Base-by-base conservation (phyloP, 1,140 invertebrate species). In the Cydia fagiglandana region DNA sequence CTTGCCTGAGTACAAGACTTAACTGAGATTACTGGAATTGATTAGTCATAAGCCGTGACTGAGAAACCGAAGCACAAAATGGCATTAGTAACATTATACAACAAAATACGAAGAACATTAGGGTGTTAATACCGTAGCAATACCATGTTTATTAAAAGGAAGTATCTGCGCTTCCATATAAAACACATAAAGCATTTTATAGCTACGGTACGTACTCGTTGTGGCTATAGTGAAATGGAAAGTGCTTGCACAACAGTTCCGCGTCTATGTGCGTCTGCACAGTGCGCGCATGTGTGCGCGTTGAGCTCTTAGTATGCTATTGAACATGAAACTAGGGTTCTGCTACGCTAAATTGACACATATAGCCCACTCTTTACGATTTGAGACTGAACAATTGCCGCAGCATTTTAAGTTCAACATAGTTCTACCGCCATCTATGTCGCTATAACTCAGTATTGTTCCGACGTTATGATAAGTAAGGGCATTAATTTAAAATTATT, bases 151-250 rank as follows among this genome's bases (percentile, higher is more conserved):
- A 28, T 15, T 15, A 66, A 13, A 28, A 41, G 30, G 66, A 30
- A 70, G 28, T 34, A n/a, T 70, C 66, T 34, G 28, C 66, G 66
- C 66, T 15, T 41, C 28, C 10, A 34, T 34, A 34, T 70, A 70
- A 17, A 70, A 30, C 13, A 70, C 28, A 70, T 34, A 68, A 30
- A 68, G 64, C 24, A 70, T 70, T 34, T 70, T 41, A 30, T 70
- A 34, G 28, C 28, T 6, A 34, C 28, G 7, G 38, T 70, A 34
- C n/a, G 24, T 34, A 15, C 66, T 70, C n/a, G 15, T 13, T 34
- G 66, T 80, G 79, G 83, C 80, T 80, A 80, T 77, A 83, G 88
- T 91, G 91, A 92, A 92, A 92, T 89, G 88, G 91, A 92, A 91
- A 92, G 89, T 88, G 85, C 82, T 92, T 91, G 86, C 90, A 89